Evolutionary conservation across 2,888 invertebrate species (phyloP).

Genomic region (Cordilura impudica): DNA sequence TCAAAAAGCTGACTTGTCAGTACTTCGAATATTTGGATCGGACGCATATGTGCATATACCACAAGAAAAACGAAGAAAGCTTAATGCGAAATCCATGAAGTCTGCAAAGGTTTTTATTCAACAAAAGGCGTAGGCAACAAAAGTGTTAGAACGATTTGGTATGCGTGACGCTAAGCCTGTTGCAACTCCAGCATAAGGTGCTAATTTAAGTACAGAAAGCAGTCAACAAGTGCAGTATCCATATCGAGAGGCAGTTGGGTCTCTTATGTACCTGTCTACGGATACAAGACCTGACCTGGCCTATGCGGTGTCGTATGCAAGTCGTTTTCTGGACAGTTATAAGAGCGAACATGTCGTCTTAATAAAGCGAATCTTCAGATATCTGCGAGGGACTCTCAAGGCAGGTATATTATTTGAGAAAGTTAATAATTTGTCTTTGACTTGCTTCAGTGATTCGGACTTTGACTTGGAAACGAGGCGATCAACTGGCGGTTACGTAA

Average conservation of each 20-base stretch:
- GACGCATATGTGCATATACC: no score
- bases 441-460: slow-evolving; percentile 21
- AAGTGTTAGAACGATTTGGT: no score
- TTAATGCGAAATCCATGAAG: neutral
- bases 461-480: slow-evolving; percentile 10
- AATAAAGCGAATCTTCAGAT: slow-evolving; percentile 2
- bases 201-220: no score
- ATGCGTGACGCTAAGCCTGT: neutral
- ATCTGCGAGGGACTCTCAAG: no score
- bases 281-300: slow-evolving; percentile 9
- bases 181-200: neutral
- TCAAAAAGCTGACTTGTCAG: slow-evolving; percentile 1
- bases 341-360: neutral
- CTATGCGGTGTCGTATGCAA: no score
- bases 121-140: neutral
- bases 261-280: slow-evolving; percentile 2
- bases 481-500: no score
- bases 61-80: no score
- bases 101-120: neutral
- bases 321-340: slow-evolving; percentile 3
- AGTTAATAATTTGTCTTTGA: no score
- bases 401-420: no score
- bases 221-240: neutral
- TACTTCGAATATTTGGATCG: no score
- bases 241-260: neutral